A percentile compares a stretch with the other conserved stretches of the same genome.
Conservation (phyloP, 2,888 invertebrate genomes). For the Campoplex nolae region DNA sequence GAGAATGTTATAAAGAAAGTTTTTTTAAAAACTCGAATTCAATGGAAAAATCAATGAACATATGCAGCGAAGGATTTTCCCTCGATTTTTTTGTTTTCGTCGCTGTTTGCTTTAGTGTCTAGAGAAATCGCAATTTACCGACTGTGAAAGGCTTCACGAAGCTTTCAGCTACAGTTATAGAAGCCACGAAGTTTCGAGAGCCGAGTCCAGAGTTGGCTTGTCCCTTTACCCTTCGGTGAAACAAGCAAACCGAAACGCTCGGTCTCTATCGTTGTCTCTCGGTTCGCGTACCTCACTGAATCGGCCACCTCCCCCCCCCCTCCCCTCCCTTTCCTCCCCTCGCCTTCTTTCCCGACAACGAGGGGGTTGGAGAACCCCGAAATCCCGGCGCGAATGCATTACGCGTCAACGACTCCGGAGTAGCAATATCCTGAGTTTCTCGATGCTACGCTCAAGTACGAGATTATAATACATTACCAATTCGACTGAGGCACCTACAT, state of each 20-base stretch:
- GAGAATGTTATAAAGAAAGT: no score
- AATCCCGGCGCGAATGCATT: constrained; percentile 84
- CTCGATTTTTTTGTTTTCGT: neutral
- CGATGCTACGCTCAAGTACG: constrained; percentile 71
- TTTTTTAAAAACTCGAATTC: neutral
- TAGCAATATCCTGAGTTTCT: constrained; percentile 84
- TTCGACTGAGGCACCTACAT: constrained; percentile 77
- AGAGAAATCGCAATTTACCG: neutral
- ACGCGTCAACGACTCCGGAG: constrained; percentile 84
- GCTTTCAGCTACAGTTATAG: neutral
- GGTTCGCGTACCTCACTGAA: constrained; percentile 54
- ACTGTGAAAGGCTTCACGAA: neutral
- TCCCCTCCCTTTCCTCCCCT: constrained; percentile 40
- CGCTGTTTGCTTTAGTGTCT: neutral
- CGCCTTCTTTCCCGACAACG: constrained; percentile 46
- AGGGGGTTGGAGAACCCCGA: constrained; percentile 73
- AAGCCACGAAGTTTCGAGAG: constrained; percentile 3
- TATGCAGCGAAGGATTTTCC: no score
- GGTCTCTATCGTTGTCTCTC: constrained; percentile 45
- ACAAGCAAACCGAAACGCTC: constrained; percentile 54
- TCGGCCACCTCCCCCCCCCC: constrained; percentile 55
- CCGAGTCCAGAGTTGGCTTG: constrained; percentile 8
- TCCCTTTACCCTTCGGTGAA: constrained; percentile 20
- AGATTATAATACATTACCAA: constrained; percentile 84
- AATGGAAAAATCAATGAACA: neutral